Percentiles rank a stretch among this genome's conserved stretches.
phyloP scores from a whole-genome alignment of 1,140 invertebrate genomes.

The Pseudomyrmex sp. region DNA sequence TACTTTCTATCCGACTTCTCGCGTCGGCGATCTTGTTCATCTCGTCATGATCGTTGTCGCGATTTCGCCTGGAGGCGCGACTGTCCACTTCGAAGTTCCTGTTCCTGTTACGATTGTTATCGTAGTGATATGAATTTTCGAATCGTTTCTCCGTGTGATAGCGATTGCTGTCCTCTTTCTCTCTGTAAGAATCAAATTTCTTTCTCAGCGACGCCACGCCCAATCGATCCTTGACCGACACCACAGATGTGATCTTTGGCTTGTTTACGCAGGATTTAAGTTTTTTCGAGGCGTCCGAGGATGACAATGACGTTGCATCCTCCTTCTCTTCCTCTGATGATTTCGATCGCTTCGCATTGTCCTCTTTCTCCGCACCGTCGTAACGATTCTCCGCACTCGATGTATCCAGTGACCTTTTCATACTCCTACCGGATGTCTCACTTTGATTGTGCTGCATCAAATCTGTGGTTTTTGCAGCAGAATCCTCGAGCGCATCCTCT shows the following conservation, averaged over 20 bases:
- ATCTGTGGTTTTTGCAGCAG: background rate
- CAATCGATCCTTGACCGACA: slow-evolving; percentile 81
- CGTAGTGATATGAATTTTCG: slow-evolving; percentile 57
- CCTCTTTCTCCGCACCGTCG: slow-evolving; percentile 53
- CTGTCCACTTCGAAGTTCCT: slow-evolving; percentile 61
- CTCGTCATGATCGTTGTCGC: slow-evolving; percentile 53
- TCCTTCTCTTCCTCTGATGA: slow-evolving; percentile 57
- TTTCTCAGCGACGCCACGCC: slow-evolving; percentile 74
- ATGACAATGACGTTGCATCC: background rate
- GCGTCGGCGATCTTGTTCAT: slow-evolving; percentile 65
- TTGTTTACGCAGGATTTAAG: slow-evolving; percentile 80
- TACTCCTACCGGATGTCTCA: slow-evolving; percentile 36
- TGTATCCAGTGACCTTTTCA: slow-evolving; percentile 61
- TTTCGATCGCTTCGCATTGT: slow-evolving; percentile 61
- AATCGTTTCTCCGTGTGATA: slow-evolving; percentile 67
- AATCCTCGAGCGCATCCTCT: slow-evolving; percentile 13
- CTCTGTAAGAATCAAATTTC: slow-evolving; percentile 74
- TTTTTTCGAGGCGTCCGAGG: slow-evolving; percentile 62
- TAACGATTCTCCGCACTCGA: background rate
- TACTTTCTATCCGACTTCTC: slow-evolving; percentile 73
- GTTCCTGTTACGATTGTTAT: slow-evolving; percentile 61
- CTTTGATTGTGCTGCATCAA: background rate
- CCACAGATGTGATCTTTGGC: slow-evolving; percentile 81
- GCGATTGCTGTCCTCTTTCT: slow-evolving; percentile 61
- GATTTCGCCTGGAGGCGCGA: slow-evolving; percentile 59